These are phyloP conservation scores for Apaloderma vittatum DNA, from an alignment of 2,113 vertebrate species.

Conservation along the genomic window DNA sequence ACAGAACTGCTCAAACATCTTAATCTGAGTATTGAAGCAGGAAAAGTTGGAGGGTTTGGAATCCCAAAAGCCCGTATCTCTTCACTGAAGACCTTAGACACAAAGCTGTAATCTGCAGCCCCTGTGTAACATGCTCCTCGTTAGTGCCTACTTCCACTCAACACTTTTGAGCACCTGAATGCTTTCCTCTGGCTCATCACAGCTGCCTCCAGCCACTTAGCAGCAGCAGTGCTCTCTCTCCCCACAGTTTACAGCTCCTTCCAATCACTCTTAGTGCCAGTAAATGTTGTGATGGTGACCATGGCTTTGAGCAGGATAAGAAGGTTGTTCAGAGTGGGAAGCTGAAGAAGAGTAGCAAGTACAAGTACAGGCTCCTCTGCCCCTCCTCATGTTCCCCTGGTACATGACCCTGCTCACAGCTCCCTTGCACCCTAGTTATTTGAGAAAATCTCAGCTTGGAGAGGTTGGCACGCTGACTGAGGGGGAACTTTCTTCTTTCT, in stretches of 20 bases:
- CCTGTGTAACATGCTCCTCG: not conserved
- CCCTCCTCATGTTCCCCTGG: not conserved
- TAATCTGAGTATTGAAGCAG: not conserved
- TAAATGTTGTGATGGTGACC: not conserved
- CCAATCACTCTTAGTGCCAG: not conserved
- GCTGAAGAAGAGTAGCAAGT: not conserved
- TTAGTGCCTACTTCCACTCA: not conserved
- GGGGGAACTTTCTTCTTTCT: not conserved
- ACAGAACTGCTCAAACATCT: not conserved
- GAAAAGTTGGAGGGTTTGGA: not conserved
- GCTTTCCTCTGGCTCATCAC: not conserved
- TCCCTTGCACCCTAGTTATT: rapidly evolving
- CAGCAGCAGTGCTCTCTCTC: not conserved
- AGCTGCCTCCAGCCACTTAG: not conserved
- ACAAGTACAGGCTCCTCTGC: not conserved
- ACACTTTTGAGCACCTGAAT: not conserved
- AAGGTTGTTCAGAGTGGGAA: not conserved
- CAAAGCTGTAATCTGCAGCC: not conserved
- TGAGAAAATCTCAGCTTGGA: not conserved
- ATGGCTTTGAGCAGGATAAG: not conserved
- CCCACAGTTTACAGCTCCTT: not conserved
- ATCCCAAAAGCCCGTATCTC: not conserved
- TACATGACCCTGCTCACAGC: not conserved
- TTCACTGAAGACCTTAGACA: not conserved
- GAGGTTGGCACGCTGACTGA: rapidly evolving